Evolutionary conservation across 2,113 vertebrate species (phyloP).

Genomic region (Oreochromis aureus): DNA sequence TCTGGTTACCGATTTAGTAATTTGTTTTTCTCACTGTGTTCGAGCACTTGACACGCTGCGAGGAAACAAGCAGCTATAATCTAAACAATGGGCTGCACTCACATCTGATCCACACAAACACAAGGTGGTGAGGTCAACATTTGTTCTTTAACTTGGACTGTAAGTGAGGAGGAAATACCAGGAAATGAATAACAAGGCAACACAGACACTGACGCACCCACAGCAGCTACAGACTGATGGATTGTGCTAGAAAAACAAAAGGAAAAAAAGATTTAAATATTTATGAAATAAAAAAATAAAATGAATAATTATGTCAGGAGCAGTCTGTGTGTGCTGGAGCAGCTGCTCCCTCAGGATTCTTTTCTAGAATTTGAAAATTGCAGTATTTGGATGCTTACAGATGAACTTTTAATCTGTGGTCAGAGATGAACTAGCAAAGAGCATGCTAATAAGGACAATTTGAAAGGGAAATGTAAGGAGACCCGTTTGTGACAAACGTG

Average conservation of each 20-base stretch:
- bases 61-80: constrained; percentile 45
- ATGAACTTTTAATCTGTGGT: neutral
- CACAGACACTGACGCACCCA: neutral
- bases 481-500: neutral
- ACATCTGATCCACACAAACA: neutral
- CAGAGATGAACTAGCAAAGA: neutral
- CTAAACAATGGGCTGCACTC: constrained; percentile 24
- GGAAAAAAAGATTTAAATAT: neutral
- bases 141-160: neutral
- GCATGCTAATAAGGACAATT: neutral
- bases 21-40: neutral
- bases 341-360: neutral
- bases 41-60: neutral
- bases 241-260: neutral
- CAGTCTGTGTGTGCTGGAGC: neutral
- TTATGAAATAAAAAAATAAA: neutral
- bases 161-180: constrained; percentile 2
- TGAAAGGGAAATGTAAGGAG: neutral
- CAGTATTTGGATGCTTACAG: neutral
- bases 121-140: neutral
- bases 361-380: neutral
- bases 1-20: neutral
- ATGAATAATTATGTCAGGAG: neutral
- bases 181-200: neutral
- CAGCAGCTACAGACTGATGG: neutral